Conservation (phyloP, 2,888 invertebrate genomes). For the Tricholauxania praeusta region DNA sequence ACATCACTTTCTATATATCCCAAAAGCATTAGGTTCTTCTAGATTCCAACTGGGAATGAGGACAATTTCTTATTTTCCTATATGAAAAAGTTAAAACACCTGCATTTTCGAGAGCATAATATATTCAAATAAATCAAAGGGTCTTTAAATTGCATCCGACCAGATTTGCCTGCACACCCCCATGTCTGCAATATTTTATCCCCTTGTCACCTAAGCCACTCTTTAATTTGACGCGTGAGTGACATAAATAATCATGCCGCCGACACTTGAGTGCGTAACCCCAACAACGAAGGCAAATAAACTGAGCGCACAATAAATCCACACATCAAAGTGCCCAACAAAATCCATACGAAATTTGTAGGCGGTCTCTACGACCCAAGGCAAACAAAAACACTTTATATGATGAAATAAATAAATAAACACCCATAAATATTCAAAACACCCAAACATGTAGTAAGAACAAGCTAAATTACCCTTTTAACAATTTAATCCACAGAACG, state of each 20-base stretch:
- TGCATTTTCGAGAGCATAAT: too few species aligned
- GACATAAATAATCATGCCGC: slow-evolving; percentile 48
- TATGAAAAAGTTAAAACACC: too few species aligned
- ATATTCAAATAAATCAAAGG: too few species aligned
- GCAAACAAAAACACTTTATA: not conserved
- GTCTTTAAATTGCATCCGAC: too few species aligned
- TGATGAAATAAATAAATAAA: slow-evolving; percentile 17
- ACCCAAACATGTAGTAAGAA: not conserved
- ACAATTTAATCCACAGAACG: slow-evolving; percentile 9
- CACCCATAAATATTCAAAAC: slow-evolving; percentile 25
- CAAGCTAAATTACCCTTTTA: slow-evolving; percentile 18
- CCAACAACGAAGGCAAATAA: slow-evolving; percentile 1
- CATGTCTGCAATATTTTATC: too few species aligned
- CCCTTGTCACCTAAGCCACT: slow-evolving; percentile 46
- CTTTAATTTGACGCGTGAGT: slow-evolving; percentile 59
- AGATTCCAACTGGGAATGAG: too few species aligned
- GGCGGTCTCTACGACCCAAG: slow-evolving; percentile 9
- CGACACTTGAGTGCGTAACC: slow-evolving; percentile 3
- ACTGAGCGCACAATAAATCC: not conserved
- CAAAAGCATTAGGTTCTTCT: too few species aligned
- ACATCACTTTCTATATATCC: too few species aligned
- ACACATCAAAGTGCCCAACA: not conserved
- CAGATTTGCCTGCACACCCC: too few species aligned
- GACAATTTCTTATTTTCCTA: too few species aligned
- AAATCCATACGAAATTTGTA: not conserved